Conservation (phyloP, 2,888 invertebrate genomes). For the Meteorus colon region DNA sequence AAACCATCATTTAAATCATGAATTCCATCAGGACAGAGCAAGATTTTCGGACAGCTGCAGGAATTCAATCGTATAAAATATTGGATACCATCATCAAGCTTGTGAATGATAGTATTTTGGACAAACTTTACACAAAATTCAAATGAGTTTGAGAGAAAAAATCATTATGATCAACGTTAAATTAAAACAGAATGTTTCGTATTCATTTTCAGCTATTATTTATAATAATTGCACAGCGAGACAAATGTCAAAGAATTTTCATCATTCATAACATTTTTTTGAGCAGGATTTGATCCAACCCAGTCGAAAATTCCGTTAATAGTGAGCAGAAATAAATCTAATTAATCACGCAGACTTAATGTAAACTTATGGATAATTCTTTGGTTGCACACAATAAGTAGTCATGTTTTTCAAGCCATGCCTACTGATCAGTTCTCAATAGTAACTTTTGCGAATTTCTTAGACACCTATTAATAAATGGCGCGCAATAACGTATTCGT, state of each 20-base stretch:
- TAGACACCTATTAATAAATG: too few relatives aligned
- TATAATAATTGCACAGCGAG: not conserved
- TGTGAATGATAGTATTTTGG: too few relatives aligned
- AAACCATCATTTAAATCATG: slow-evolving; percentile 20
- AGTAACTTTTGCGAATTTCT: too few relatives aligned
- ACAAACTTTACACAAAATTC: not conserved
- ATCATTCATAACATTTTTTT: not conserved
- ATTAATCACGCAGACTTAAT: not conserved
- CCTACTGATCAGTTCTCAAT: not conserved
- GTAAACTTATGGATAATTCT: slow-evolving; percentile 6
- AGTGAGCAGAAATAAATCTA: too few relatives aligned
- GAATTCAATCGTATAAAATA: too few relatives aligned
- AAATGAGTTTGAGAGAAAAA: slow-evolving; percentile 24
- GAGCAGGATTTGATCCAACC: too few relatives aligned
- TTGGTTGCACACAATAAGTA: slow-evolving; percentile 14
- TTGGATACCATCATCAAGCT: too few relatives aligned
- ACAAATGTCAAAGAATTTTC: not conserved
- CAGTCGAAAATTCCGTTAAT: too few relatives aligned
- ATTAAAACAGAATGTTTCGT: slow-evolving; percentile 46
- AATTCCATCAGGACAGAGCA: slow-evolving; percentile 26
- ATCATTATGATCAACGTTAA: slow-evolving; percentile 42
- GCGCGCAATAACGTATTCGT: too few relatives aligned
- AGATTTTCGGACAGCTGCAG: slow-evolving; percentile 21
- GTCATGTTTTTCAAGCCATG: slow-evolving; percentile 8
- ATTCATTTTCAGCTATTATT: slow-evolving; percentile 37